Evolutionary conservation across 2,797 vertebrate species (phyloP).

Genomic region (Chiloscyllium punctatum): DNA sequence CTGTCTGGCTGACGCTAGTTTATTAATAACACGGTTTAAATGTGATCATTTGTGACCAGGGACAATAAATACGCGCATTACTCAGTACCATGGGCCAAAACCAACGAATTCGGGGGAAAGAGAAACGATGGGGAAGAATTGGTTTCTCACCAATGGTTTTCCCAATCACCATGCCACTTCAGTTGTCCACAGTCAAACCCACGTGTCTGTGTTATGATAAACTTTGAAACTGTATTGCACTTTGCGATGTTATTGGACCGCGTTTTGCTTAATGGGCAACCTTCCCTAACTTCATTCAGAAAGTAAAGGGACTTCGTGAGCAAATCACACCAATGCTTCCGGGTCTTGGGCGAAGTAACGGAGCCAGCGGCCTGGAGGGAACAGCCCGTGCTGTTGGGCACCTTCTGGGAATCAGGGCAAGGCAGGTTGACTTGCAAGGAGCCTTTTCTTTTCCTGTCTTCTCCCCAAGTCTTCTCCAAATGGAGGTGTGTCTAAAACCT

Average conservation of each 20-base stretch:
- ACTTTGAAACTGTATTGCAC: slow-evolving; percentile 19
- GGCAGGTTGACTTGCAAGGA: not conserved
- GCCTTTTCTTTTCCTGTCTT: not conserved
- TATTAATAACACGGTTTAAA: too few species aligned
- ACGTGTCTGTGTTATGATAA: slow-evolving; percentile 47
- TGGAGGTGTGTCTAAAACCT: not conserved
- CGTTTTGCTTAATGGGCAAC: not conserved
- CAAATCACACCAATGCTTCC: not conserved
- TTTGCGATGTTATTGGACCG: not conserved
- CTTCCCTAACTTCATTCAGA: not conserved
- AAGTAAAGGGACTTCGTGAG: not conserved
- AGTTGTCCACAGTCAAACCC: slow-evolving; percentile 46
- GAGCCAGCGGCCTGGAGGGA: not conserved
- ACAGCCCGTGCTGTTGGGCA: not conserved
- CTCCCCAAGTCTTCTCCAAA: not conserved
- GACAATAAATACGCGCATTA: not conserved
- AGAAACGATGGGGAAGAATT: slow-evolving; percentile 47
- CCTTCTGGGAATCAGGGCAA: not conserved
- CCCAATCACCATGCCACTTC: slow-evolving; percentile 51
- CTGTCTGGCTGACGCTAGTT: not conserved
- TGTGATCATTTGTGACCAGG: not conserved
- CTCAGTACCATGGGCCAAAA: not conserved
- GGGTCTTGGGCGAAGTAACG: not conserved
- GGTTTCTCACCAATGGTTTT: slow-evolving; percentile 51
- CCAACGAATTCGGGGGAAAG: slow-evolving; percentile 30